These are phyloP conservation scores for Pterobdella sp. DNA, from an alignment of 2,888 invertebrate species.

Conservation along the genomic window DNA sequence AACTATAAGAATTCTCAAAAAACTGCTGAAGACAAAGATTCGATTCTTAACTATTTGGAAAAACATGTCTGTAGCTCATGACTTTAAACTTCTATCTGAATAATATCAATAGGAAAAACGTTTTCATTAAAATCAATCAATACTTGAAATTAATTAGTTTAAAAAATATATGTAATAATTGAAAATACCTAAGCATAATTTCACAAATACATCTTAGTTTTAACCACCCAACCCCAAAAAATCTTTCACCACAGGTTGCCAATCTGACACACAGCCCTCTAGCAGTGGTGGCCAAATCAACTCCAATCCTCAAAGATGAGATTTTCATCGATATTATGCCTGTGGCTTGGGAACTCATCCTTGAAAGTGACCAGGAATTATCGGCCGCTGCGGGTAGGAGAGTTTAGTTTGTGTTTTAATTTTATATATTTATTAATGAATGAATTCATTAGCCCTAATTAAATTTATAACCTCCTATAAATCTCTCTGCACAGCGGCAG, in stretches of 20 bases:
- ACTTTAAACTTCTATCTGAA: too few species aligned
- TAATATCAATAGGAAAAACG: too few species aligned
- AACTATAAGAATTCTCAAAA: too few species aligned
- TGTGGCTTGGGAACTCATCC: constrained; percentile 85
- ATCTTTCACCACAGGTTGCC: constrained; percentile 70
- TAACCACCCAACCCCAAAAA: too few species aligned
- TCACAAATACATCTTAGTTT: too few species aligned
- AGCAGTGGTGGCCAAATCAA: constrained; percentile 49
- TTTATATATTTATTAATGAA: neutral
- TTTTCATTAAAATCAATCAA: too few species aligned
- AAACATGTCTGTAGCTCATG: too few species aligned
- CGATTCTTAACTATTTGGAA: too few species aligned
- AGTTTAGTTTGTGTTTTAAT: neutral
- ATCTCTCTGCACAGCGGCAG: constrained; percentile 58
- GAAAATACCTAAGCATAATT: too few species aligned
- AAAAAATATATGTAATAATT: too few species aligned
- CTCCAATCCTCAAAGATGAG: constrained; percentile 70
- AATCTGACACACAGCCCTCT: constrained; percentile 72
- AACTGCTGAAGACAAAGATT: too few species aligned
- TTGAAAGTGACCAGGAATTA: constrained; percentile 71
- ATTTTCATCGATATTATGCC: constrained; percentile 74
- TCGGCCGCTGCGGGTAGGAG: constrained; percentile 53
- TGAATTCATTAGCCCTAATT: neutral
- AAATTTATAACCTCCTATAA: neutral
- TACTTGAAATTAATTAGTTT: too few species aligned